Evolutionary conservation across 23 tunicate genomes (phyloP), one percentile per base, ranked within the genome.

Genomic region (Phallusia fumigata): DNA sequence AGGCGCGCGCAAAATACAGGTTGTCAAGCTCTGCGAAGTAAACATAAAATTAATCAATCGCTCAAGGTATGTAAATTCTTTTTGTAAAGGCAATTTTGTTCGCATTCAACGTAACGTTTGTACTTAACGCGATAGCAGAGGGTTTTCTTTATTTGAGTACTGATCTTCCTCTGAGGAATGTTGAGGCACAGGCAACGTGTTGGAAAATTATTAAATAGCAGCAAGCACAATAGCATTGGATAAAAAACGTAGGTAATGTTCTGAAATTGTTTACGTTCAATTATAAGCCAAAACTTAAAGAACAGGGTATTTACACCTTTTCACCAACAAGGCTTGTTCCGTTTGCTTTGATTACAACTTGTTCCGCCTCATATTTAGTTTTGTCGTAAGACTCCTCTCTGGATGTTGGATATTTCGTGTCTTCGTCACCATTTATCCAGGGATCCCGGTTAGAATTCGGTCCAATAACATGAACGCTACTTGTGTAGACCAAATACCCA

Each of bases 381-480:
- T 32, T 36, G 2, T 36, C 84, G 64, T 81, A 81, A 31, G 53
- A 19, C 35, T 22, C 28, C 12, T 11, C 32, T 65, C 32, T 74
- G 19, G 65, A 53, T 13, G 35, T 13, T 30, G 31, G 52, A 31
- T 81, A 81, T 5, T 52, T 50, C 8, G 84, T 81, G 34, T 52
- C 76, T 40, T 81, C 84, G 30, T 81, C 53, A 30, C 84, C 77
- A 13, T 33, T 65, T 33, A n/a, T 3, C 33, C 64, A 65, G 18
- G 84, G 84, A 30, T 81, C 84, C 31, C 84, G 69, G 65, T 81
- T 65, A 11, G 77, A 74, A 36, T 81, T 81, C 18, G 84, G 84
- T 19, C 84, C 84, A 34, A 81, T 75, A 11, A 36, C 77, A 15
- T 33, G 33, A 6, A 30, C 64, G 19, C 76, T 53, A 53, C 84